These are phyloP conservation scores for Congeria kusceri DNA, from an alignment of 2,888 invertebrate genomes.

Conservation along the genomic window DNA sequence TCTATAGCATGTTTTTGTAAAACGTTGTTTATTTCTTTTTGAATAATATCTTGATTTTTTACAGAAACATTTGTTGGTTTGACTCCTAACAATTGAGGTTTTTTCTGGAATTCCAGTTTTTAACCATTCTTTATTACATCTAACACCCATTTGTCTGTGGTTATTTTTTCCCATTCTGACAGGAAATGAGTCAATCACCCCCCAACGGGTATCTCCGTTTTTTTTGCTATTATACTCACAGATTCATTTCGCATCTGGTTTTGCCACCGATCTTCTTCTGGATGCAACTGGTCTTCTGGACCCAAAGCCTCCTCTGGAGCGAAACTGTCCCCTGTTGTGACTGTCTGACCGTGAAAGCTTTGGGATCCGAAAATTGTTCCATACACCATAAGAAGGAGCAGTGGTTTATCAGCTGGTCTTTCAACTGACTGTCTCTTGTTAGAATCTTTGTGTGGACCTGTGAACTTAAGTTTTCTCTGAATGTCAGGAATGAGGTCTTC, in stretches of 20 bases:
- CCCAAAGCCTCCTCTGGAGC: not conserved
- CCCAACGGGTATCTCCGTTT: conserved; percentile 46
- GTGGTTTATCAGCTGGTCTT: no score
- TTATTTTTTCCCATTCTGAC: conserved; percentile 27
- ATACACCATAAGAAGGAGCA: no score
- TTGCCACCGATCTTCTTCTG: not conserved
- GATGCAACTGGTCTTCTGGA: not conserved
- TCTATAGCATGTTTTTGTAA: conserved; percentile 42
- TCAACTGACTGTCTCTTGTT: no score
- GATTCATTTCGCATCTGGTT: conserved; percentile 33
- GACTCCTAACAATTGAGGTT: conserved; percentile 29
- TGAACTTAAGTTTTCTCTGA: no score
- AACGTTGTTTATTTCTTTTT: conserved; percentile 33
- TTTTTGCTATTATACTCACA: conserved; percentile 11
- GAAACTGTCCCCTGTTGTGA: no score
- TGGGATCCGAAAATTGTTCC: conserved; percentile 35
- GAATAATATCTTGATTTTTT: conserved; percentile 20
- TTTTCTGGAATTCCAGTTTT: conserved; percentile 35
- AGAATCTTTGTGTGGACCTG: no score
- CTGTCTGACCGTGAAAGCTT: not conserved
- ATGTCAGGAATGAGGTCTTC: no score
- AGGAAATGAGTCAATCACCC: conserved; percentile 25
- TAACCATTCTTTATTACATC: conserved; percentile 24
- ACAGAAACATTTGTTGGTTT: conserved; percentile 23
- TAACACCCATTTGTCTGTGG: conserved; percentile 41